Conservation (phyloP, 2,888 invertebrate genomes). For the Eudasyphora cyanicolor region DNA sequence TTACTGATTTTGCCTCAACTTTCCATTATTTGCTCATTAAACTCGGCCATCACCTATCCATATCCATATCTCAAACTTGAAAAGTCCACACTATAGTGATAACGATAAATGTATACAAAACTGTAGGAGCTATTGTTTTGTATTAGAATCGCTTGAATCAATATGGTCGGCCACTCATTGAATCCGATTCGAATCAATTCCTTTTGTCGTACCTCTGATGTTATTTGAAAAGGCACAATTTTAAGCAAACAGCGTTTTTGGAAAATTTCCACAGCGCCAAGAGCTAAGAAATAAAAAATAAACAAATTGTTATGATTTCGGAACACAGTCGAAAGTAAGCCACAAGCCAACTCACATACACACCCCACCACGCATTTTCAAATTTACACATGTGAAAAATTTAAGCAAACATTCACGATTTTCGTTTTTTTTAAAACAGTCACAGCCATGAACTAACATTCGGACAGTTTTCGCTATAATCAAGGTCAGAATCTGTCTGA, state of each 20-base stretch:
- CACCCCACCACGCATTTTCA: slow-evolving; percentile 14
- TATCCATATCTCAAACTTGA: slow-evolving; percentile 8
- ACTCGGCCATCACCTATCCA: not conserved
- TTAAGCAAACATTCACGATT: not conserved
- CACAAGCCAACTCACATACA: no score
- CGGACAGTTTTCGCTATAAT: not conserved
- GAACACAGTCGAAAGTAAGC: no score
- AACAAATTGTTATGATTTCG: slow-evolving; percentile 44
- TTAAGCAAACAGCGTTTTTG: slow-evolving; percentile 56
- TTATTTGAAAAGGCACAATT: slow-evolving; percentile 53
- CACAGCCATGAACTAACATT: not conserved
- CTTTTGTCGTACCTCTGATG: slow-evolving; percentile 16
- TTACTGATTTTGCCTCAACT: not conserved
- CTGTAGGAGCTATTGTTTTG: not conserved
- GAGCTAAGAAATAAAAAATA: slow-evolving; percentile 44
- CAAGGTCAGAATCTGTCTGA: no score
- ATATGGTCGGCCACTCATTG: slow-evolving; percentile 25
- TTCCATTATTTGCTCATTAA: not conserved
- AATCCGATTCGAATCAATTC: slow-evolving; percentile 38
- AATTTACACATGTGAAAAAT: not conserved
- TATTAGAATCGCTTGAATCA: slow-evolving; percentile 4
- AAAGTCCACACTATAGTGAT: slow-evolving; percentile 60
- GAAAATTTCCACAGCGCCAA: slow-evolving; percentile 55
- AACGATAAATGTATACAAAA: slow-evolving; percentile 59
- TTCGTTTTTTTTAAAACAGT: not conserved